A percentile compares a stretch with the other conserved stretches of the same genome.
These are phyloP conservation scores for Sinosuthora webbiana DNA, from an alignment of 2,113 vertebrate genomes.

Conservation along the genomic window DNA sequence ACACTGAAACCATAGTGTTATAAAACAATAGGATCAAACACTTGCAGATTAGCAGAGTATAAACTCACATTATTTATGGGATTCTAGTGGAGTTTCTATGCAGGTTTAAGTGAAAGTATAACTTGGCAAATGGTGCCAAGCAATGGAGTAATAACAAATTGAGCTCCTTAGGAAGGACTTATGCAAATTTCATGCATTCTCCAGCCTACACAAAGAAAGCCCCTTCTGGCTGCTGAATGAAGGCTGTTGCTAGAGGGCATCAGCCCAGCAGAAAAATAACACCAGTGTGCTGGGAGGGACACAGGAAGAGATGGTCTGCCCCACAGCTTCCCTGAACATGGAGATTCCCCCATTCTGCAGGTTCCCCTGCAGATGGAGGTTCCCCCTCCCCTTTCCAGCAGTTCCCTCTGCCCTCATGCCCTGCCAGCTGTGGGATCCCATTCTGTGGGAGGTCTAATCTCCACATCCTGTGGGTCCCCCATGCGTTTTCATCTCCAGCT, in stretches of 20 bases:
- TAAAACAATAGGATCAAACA: neutral
- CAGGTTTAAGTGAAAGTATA: neutral
- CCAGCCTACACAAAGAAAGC: neutral
- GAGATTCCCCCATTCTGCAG: neutral
- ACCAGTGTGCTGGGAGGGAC: neutral
- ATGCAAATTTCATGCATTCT: neutral
- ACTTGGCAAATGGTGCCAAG: neutral
- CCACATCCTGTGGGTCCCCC: neutral
- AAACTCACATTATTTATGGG: neutral
- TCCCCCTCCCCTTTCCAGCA: neutral
- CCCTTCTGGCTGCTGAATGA: neutral
- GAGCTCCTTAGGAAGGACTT: neutral
- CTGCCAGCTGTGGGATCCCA: neutral
- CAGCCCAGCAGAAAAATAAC: accelerated
- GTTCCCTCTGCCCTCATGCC: neutral
- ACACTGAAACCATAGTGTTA: neutral
- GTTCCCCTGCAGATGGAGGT: neutral
- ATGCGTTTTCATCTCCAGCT: neutral
- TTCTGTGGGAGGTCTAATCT: neutral
- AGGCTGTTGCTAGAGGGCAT: neutral
- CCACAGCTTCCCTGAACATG: neutral
- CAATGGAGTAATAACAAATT: neutral
- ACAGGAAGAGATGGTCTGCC: neutral
- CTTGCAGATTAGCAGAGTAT: neutral
- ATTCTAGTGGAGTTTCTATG: neutral